Percentiles rank a stretch among this genome's conserved stretches.
phyloP scores from a whole-genome alignment of 2,888 invertebrate species.

The Tolmerus cingulatus region DNA sequence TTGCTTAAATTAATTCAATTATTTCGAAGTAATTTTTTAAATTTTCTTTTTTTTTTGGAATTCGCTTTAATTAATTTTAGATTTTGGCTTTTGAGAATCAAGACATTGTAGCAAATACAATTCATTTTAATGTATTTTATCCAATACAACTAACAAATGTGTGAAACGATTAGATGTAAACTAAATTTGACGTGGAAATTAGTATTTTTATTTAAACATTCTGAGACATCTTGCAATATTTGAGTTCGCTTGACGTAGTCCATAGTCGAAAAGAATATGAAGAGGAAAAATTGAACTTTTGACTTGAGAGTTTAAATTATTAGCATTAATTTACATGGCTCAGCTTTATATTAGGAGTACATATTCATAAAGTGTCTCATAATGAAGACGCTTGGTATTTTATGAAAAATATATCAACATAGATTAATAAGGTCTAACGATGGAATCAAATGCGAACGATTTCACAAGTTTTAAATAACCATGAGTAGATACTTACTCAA shows the following conservation, averaged over 20 bases:
- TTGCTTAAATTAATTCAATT: too few relatives aligned
- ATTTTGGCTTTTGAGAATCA: too few relatives aligned
- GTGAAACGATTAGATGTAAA: background rate
- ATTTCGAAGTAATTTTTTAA: too few relatives aligned
- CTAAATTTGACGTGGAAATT: background rate
- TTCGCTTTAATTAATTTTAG: too few relatives aligned
- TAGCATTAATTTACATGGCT: background rate
- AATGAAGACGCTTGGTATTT: background rate
- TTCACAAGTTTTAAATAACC: too few relatives aligned
- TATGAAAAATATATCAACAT: too few relatives aligned
- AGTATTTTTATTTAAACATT: background rate
- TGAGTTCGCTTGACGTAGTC: background rate
- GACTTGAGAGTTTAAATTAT: background rate
- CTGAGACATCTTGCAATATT: background rate
- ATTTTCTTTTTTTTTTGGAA: too few relatives aligned
- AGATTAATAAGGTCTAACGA: background rate
- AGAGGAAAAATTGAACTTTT: background rate
- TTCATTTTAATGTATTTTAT: background rate
- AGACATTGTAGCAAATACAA: background rate
- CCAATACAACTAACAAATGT: background rate
- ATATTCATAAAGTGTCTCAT: background rate
- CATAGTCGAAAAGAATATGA: background rate
- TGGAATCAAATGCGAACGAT: background rate
- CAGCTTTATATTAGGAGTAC: background rate
- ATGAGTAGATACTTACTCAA: too few relatives aligned